phyloP scores from a whole-genome alignment of 2,888 invertebrate genomes.

The Scaptodrosophila latifasciaeformis region DNA sequence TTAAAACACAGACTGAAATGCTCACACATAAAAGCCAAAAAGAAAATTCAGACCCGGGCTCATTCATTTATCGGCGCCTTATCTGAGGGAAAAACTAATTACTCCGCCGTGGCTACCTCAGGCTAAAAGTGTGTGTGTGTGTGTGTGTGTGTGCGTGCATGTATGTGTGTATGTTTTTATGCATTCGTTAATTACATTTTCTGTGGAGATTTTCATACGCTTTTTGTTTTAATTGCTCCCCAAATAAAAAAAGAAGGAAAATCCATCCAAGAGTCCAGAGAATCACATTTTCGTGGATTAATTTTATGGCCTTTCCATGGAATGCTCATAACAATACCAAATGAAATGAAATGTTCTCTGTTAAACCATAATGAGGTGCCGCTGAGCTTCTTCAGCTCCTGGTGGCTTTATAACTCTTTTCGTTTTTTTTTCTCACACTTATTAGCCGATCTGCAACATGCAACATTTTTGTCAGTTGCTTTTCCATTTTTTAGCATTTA shows the following conservation, averaged over 20 bases:
- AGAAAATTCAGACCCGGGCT: constrained; percentile 21
- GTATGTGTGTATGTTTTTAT: constrained; percentile 37
- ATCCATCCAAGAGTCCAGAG: no score
- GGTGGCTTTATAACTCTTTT: constrained; percentile 26
- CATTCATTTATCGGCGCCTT: constrained; percentile 65
- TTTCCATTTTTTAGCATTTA: constrained; percentile 9
- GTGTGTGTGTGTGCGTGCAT: constrained; percentile 15
- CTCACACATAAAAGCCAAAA: not conserved
- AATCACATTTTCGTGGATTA: no score
- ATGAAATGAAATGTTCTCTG: constrained; percentile 57
- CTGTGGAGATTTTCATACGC: constrained; percentile 46
- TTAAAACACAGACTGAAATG: constrained; percentile 47
- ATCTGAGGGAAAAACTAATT: constrained; percentile 70
- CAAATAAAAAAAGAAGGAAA: not conserved
- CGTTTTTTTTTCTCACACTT: constrained; percentile 43
- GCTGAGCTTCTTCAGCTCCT: not conserved
- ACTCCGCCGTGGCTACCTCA: constrained; percentile 53
- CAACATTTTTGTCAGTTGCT: constrained; percentile 1
- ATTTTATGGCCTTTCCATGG: constrained; percentile 53
- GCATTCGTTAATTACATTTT: constrained; percentile 55
- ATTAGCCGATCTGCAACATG: not conserved
- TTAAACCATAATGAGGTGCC: constrained; percentile 22
- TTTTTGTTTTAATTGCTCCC: constrained; percentile 36
- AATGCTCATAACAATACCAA: no score
- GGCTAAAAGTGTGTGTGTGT: constrained; percentile 30